These are phyloP conservation scores for Julus scandinavius DNA, from an alignment of 2,888 invertebrate genomes.

Conservation along the genomic window DNA sequence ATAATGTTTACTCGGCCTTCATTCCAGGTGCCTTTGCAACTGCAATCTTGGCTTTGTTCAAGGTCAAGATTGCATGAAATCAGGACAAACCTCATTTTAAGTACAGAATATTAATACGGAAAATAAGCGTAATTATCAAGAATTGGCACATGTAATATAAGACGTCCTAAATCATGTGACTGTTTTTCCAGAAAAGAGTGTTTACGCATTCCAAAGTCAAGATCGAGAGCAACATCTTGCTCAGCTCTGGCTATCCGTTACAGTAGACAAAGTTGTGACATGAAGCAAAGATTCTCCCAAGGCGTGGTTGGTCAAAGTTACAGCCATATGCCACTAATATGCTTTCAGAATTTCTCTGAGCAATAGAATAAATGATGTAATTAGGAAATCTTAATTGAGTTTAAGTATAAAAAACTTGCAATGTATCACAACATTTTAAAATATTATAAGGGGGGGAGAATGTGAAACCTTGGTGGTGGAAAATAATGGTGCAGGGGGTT, in stretches of 20 bases:
- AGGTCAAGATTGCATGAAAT: neutral
- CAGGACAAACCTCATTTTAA: neutral
- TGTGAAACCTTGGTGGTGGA: too few relatives aligned
- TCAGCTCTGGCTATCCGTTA: neutral
- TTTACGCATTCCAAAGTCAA: neutral
- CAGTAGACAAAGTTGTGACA: neutral
- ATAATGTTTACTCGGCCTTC: neutral
- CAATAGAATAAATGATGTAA: neutral
- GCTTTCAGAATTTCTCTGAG: neutral
- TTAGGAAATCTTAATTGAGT: neutral
- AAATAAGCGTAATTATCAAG: neutral
- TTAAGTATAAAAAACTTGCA: too few relatives aligned
- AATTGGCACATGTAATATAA: neutral
- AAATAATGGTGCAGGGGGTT: too few relatives aligned
- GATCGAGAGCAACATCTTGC: neutral
- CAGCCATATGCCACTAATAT: neutral
- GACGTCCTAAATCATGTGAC: neutral
- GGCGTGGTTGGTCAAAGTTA: neutral
- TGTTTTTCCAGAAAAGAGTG: neutral
- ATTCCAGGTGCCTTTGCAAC: neutral
- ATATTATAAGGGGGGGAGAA: too few relatives aligned
- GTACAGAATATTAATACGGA: neutral
- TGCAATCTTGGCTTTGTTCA: neutral
- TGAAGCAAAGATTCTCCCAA: neutral
- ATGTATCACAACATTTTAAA: too few relatives aligned